A percentile compares a stretch with the other conserved stretches of the same genome.
These are phyloP conservation scores for Indicator maculatus DNA, from an alignment of 2,113 vertebrate genomes.

Conservation along the genomic window DNA sequence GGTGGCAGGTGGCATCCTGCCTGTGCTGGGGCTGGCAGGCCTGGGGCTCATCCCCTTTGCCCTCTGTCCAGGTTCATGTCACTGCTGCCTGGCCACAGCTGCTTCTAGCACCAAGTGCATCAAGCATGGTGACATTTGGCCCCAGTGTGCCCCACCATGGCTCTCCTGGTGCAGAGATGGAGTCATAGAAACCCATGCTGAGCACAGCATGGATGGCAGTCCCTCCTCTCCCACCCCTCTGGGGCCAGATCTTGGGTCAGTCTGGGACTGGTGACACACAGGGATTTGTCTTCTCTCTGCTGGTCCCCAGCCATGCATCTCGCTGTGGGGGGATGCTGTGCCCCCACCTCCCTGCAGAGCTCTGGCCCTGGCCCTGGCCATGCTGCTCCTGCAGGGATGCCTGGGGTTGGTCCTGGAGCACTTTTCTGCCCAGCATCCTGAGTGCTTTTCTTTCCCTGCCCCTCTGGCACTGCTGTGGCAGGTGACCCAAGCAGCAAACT, in stretches of 20 bases:
- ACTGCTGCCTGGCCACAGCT: fast-evolving
- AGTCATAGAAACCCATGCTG: neutral
- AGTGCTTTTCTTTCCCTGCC: neutral
- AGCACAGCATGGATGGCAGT: neutral
- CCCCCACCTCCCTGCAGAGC: fast-evolving
- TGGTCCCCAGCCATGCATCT: fast-evolving
- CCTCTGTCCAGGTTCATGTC: fast-evolving
- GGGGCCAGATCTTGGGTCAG: neutral
- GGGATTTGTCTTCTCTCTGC: neutral
- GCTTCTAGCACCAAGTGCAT: neutral
- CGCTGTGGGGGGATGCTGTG: fast-evolving
- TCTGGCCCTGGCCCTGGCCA: fast-evolving
- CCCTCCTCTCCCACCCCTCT: neutral
- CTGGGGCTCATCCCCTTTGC: neutral
- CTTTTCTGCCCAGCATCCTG: neutral
- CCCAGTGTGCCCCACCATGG: fast-evolving
- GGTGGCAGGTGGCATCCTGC: neutral
- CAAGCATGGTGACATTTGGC: fast-evolving
- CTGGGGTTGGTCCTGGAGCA: neutral
- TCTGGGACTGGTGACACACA: neutral
- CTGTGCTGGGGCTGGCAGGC: fast-evolving
- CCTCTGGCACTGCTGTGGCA: neutral
- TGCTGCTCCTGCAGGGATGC: neutral
- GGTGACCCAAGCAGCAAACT: neutral
- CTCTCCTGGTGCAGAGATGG: neutral